Conservation (phyloP, 2,797 vertebrate genomes). For the Hydrophis major region DNA sequence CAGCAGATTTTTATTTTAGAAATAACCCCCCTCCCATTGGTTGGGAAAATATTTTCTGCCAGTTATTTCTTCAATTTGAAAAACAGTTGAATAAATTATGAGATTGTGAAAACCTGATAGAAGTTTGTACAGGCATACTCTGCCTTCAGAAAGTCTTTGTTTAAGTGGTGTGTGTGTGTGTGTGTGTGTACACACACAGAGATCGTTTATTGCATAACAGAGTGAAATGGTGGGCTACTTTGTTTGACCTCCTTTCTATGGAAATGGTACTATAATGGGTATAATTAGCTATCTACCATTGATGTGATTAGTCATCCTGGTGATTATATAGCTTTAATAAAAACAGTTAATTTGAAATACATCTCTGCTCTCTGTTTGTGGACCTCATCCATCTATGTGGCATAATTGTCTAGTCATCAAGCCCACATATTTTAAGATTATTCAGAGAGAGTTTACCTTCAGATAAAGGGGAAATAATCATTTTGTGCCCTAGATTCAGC, state of each 20-base stretch:
- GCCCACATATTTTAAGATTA: conserved; percentile 64
- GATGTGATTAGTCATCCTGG: conserved; percentile 75
- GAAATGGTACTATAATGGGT: conserved; percentile 75
- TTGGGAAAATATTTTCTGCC: conserved; percentile 16
- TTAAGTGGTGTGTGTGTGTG: background rate
- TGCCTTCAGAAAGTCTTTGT: conserved; percentile 42
- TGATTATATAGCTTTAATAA: conserved; percentile 76
- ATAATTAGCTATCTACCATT: conserved; percentile 80
- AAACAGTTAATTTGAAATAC: conserved; percentile 74
- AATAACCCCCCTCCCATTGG: background rate
- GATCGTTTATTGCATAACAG: conserved; percentile 60
- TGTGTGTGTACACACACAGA: no score
- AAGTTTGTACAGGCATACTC: conserved; percentile 2
- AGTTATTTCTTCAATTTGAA: conserved; percentile 33
- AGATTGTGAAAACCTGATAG: conserved; percentile 40
- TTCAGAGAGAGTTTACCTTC: conserved; percentile 67
- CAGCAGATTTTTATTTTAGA: conserved; percentile 9
- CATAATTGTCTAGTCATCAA: conserved; percentile 70
- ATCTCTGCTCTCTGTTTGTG: conserved; percentile 56
- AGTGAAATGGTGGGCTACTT: conserved; percentile 60
- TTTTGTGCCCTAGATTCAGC: conserved; percentile 70
- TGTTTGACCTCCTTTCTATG: conserved; percentile 69
- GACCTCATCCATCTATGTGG: conserved; percentile 66
- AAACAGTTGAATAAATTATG: conserved; percentile 10
- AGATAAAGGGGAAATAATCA: conserved; percentile 74